Evolutionary conservation across 2,888 invertebrate species (phyloP).

Genomic region (Palloptera scutellata): DNA sequence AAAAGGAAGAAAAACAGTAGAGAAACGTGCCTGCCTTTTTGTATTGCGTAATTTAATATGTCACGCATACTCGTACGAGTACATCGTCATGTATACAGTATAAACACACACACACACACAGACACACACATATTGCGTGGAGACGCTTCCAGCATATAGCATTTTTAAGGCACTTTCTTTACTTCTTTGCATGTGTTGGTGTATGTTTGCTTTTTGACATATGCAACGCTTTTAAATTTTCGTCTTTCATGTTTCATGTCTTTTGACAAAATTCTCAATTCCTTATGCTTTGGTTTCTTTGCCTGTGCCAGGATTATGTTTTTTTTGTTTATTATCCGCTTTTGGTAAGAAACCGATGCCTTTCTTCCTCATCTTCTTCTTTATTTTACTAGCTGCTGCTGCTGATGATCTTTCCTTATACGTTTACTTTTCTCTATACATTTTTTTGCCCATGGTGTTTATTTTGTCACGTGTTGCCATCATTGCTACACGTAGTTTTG

Average conservation of each 20-base stretch:
- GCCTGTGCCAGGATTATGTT: background rate
- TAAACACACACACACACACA: background rate
- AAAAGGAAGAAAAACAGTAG: too few species aligned
- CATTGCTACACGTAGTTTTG: slow-evolving; percentile 62
- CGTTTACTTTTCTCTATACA: background rate
- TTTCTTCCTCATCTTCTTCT: too few species aligned
- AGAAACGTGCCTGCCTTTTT: background rate
- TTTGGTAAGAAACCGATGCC: background rate
- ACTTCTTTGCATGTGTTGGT: background rate
- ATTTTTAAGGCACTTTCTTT: background rate
- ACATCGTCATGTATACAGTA: background rate
- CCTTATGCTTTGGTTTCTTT: too few species aligned
- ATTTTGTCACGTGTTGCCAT: slow-evolving; percentile 62
- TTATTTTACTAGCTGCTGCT: too few species aligned
- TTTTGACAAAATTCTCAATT: too few species aligned
- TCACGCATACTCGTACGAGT: slow-evolving; percentile 25
- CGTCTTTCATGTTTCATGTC: too few species aligned
- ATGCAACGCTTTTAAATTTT: too few species aligned
- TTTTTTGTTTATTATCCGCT: background rate
- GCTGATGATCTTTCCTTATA: too few species aligned
- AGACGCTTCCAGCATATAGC: too few species aligned
- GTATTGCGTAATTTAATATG: slow-evolving; percentile 24
- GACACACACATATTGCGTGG: background rate
- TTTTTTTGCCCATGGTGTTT: slow-evolving; percentile 36
- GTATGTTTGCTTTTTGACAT: background rate